Evolutionary conservation across 2,888 invertebrate genomes (phyloP), one percentile per base, ranked within the genome.

Genomic region (Pelosia muscerda): DNA sequence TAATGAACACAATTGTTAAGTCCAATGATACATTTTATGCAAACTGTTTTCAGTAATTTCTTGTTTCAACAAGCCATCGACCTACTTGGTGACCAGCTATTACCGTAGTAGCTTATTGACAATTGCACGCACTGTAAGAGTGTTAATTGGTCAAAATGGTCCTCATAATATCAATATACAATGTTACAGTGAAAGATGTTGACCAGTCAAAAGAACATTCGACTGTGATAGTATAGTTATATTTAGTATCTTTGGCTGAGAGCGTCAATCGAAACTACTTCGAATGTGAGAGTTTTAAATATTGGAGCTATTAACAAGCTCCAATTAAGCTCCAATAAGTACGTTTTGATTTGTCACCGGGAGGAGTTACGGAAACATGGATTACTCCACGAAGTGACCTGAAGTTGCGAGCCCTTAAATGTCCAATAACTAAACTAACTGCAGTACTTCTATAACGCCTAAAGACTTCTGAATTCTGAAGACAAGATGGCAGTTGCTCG

Each of bases 181-280:
- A 49, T 49, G 49, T 49, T 49, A 2, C 19, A 23, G 49, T 49
- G n/a, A n/a, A n/a, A 49, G n/a, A 8, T 49, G n/a, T 49, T n/a
- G n/a, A 49, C 49, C 2, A 9, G 49, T n/a, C n/a, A 49, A 49
- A 49, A n/a, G 49, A 9, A 49, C 6, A 4, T n/a, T 9, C 9
- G 49, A 9, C 42, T 38, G 15, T 15, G 19, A 42, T n/a, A n/a
- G n/a, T n/a, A n/a, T n/a, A n/a, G n/a, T n/a, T n/a, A n/a, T n/a
- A n/a, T 28, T 28, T 34, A n/a, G 49, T n/a, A n/a, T n/a, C n/a
- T 49, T n/a, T n/a, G n/a, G 9, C 49, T 49, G n/a, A 49, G n/a
- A 19, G 42, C n/a, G 49, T 49, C n/a, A 49, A n/a, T 49, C 42
- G n/a, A 49, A 49, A 49, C 49, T n/a, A 49, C n/a, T 49, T 49